A percentile compares a stretch with the other conserved stretches of the same genome.
These are phyloP conservation scores for Abramis brama DNA, from an alignment of 2,113 vertebrate species.

Conservation along the genomic window DNA sequence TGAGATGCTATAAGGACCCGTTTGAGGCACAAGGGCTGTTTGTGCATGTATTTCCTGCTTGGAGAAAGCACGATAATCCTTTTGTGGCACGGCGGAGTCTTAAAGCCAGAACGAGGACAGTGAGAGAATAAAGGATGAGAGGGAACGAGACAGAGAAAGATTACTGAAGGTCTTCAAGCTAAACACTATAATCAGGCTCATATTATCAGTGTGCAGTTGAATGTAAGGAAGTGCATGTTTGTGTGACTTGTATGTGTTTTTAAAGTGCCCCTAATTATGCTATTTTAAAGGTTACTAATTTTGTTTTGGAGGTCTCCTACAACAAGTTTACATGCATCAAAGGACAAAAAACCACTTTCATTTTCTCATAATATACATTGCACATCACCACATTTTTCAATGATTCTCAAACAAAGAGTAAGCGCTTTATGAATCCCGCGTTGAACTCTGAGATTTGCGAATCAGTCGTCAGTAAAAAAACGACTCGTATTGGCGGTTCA, in stretches of 20 bases:
- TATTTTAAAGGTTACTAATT: too few relatives aligned
- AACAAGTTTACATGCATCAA: too few relatives aligned
- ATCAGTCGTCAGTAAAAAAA: too few relatives aligned
- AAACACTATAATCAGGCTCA: slow-evolving; percentile 23
- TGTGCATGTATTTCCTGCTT: slow-evolving; percentile 31
- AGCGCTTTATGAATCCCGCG: too few relatives aligned
- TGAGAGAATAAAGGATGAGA: slow-evolving; percentile 28
- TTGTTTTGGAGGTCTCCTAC: too few relatives aligned
- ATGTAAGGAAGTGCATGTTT: slow-evolving; percentile 23
- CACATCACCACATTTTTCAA: too few relatives aligned
- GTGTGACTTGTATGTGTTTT: background rate
- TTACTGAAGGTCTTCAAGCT: background rate
- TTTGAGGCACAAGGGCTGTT: slow-evolving; percentile 19
- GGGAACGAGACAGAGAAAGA: slow-evolving; percentile 21
- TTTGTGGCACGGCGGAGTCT: slow-evolving; percentile 91
- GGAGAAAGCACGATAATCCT: slow-evolving; percentile 35
- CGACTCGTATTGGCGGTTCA: too few relatives aligned
- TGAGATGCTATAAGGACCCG: background rate
- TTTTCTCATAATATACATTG: too few relatives aligned
- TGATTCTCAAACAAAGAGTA: too few relatives aligned
- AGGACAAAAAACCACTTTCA: too few relatives aligned
- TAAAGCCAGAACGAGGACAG: slow-evolving; percentile 21
- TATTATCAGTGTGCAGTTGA: slow-evolving; percentile 19
- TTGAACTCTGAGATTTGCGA: too few relatives aligned
- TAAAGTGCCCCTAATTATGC: too few relatives aligned